Base-by-base conservation (phyloP, 2,113 vertebrate species). In the Dolichotis patagonum region DNA sequence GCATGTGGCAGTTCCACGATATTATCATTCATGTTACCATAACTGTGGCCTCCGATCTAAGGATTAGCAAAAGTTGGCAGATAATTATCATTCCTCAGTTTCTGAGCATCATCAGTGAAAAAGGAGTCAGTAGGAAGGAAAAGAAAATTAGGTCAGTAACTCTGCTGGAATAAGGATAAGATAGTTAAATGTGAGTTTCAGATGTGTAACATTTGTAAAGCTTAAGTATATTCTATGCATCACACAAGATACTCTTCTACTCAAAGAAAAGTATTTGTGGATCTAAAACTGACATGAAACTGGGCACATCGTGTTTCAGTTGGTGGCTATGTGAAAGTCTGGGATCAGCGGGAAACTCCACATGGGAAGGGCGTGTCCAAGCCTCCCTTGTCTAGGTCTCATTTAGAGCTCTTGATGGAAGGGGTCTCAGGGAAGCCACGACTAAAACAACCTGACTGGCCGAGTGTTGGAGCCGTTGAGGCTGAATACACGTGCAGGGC, bases 181-280 rank as follows among this genome's bases (percentile, higher is more conserved):
- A 67, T 60, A 62, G 20, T 78, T 28, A 60, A 60, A 88, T 80
- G 41, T 94, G 20, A 81, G 73, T 92, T 88, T 96, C 82, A 94
- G 6, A 63, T 88, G 32, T 30, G 32, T 35, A 90, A 17, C 24
- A 85, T 83, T 38, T 67, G 2, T 88, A 88, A 89, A 77, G n/a
- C 49, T 7, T 22, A 77, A 83, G 7, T 35, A 38, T 67, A 32
- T 85, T 26, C 30, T 49, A 85, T 52, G 32, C 24, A 63, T 80
- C 86, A 1, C 30, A 80, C 58, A 35, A 62, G 14, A 87, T 35
- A 83, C 14, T 71, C 60, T n/a, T 89, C 32, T 2, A 73, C n/a
- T 75, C 71, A 67, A 89, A 96, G n/a, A 17, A 73, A 49, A 41
- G 14, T 78, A 90, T 35, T 75, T 9, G 60, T 78, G 63, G 63